Evolutionary conservation across 2,797 vertebrate genomes (phyloP), one percentile per base, ranked within the genome.

Genomic region (Australoheros facetus): DNA sequence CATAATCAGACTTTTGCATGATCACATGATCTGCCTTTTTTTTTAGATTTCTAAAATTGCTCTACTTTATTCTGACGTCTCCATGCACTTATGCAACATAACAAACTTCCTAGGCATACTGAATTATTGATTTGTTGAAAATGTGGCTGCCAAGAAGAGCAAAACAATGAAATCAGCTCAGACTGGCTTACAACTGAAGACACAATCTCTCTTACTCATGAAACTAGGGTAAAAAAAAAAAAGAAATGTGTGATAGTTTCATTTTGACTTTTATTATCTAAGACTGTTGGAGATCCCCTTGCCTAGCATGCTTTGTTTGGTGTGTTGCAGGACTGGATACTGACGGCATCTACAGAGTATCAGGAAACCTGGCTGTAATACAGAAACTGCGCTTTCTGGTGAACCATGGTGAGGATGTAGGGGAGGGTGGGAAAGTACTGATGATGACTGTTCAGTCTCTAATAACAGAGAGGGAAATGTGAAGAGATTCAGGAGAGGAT

Each of bases 341-440:
- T 3, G 98, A 99, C 9, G 97, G 98, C 23, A 96, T 98, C 92
- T 99, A 99, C 94, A 95, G 98, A 75, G 97, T 99, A 7, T 98
- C 96, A 0, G 97, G 98, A 74, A 99, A 98, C 91, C 91, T 98
- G 88, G 96, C 97, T 0, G 93, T 96, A 77, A 97, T 99, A 88
- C 97, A 99, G 94, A 98, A 98, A 87, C 95, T 99, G 30, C 96
- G 97, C 58, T 98, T 96, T 82, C 85, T 96, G n/a, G 97, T 98
- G 77, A 96, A 99, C 91, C 96, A 96, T 53, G 97, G 98, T 99
- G 92, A 96, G 94, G 48, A 58, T 26, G 23, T 14, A 19, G 16
- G 13, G 45, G 45, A 60, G 69, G 55, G 51, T 21, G 6, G 8
- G 80, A 64, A 21, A 9, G 6, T 37, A 53, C 23, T 34, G 45